Base-by-base conservation (phyloP, 2,113 vertebrate genomes). In the Scomber japonicus region DNA sequence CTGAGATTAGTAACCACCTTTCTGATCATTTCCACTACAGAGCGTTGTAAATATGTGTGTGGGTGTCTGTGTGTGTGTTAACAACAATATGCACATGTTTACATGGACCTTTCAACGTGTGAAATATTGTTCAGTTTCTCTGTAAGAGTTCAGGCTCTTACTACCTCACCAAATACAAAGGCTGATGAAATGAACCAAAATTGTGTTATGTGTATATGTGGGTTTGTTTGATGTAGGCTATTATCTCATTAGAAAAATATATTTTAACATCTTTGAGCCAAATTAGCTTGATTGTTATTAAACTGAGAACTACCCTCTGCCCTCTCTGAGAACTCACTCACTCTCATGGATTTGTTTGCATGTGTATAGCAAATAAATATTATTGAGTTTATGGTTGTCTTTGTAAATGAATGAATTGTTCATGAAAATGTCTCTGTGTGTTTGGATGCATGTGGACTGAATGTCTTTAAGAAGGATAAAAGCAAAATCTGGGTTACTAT, bases 1-100 rank as follows among this genome's bases (percentile, higher is more conserved):
- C 24, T 27, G 24, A 27, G 24, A 27, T 27, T 27, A 27, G 24
- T 27, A 24, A 71, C 59, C 67, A 59, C 46, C 57, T 60, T 82
- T 85, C 78, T 74, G 74, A 85, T 82, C 4, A 64, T 86, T 78
- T 57, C 65, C 61, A 24, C 49, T 48, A 53, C 48, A 65, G 55
- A 64, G 54, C 5, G 12, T 83, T 81, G 35, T 40, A 40, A 35
- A 60, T 27, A 44, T 68, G 62, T 78, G 16, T 71, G 27, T 46
- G 54, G 60, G 7, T 19, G 11, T 51, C 27, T 71, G 15, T 19
- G 11, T 51, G 35, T 71, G 15, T 16, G 54, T 65, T 63, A 63
- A 50, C 31, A 71, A 46, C 1, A 2, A 17, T 60, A 46, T 59
- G 16, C 1, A 13, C 54, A 19, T 65, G 45, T 65, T 59, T 30